Evolutionary conservation across 2,797 vertebrate species (phyloP), one percentile per base, ranked within the genome.

Genomic region (Astyanax mexicanus): DNA sequence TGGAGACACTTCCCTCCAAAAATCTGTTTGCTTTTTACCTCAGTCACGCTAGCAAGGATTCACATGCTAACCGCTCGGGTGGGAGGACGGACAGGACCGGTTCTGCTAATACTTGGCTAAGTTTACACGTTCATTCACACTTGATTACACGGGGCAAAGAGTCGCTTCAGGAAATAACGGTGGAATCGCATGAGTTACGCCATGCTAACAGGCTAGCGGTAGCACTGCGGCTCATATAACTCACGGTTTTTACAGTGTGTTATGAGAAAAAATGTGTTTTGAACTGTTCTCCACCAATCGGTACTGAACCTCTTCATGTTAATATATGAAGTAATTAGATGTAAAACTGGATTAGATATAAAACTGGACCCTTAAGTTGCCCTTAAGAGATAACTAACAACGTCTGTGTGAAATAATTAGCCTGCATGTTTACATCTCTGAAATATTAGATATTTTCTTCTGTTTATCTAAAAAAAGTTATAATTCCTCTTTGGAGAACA

Each of bases 121-220:
- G 87, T 93, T 92, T 93, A 93, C 92, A 92, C 92, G 90, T 92
- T 89, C 89, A 88, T 92, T 92, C 90, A 92, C 90, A 93, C 89
- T 86, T 87, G 84, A 92, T 92, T 92, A 92, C 77, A 40, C 6
- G 85, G 38, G 47, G 81, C 82, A 85, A 70, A 86, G 82, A 77
- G 75, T 72, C 86, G 83, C 85, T 84, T 79, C 75, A 77, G 58
- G 70, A 70, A 72, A 75, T 79, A 54, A 19, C n/a, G 69, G 37
- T 21, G 58, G n/a, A 52, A 62, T 75, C 44, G 25, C 27, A 60
- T 13, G 17, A 66, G 49, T 32, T 45, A 69, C 45, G 57, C 13
- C 38, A 55, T 12, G 25, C 6, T 55, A 21, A 27, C 23, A 62
- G 12, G 25, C 3, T 55, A 32, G 27, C 23, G 5, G 23, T 47